These are phyloP conservation scores for Coremacera marginata DNA, from an alignment of 2,888 invertebrate species.

Conservation along the genomic window DNA sequence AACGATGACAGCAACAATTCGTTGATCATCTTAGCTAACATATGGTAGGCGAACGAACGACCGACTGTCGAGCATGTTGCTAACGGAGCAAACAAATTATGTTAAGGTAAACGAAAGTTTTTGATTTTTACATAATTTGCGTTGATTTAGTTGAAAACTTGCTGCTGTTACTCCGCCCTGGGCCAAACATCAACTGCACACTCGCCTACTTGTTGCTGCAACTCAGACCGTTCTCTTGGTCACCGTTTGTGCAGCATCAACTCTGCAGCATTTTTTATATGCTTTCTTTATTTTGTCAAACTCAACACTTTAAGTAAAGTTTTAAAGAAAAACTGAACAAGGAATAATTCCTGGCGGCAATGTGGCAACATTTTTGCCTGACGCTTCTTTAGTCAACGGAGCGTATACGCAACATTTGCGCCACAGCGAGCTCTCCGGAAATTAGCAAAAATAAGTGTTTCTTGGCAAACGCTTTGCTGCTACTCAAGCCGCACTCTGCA, in stretches of 20 bases:
- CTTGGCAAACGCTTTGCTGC: slow-evolving; percentile 1
- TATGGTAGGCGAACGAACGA: background rate
- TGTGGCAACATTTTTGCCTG: slow-evolving; percentile 35
- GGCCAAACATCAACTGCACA: background rate
- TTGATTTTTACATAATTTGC: slow-evolving; percentile 65
- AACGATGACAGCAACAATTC: slow-evolving; percentile 42
- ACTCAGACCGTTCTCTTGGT: background rate
- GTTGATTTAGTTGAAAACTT: slow-evolving; percentile 52
- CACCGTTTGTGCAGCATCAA: slow-evolving; percentile 7
- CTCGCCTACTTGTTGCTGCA: slow-evolving; percentile 6
- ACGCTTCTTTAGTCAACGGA: slow-evolving; percentile 45
- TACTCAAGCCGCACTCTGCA: background rate
- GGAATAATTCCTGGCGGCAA: background rate
- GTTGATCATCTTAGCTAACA: slow-evolving; percentile 1
- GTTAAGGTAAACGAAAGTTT: slow-evolving; percentile 58
- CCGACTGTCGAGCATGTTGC: background rate
- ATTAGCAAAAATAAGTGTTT: slow-evolving; percentile 51
- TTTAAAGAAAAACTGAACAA: background rate
- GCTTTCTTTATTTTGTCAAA: background rate
- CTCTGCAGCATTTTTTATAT: background rate
- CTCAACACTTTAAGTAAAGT: slow-evolving; percentile 6
- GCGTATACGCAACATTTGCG: slow-evolving; percentile 49
- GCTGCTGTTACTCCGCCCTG: background rate
- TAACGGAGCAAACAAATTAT: slow-evolving; percentile 50
- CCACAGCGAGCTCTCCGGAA: slow-evolving; percentile 53